A percentile compares a stretch with the other conserved stretches of the same genome.
Evolutionary conservation across 2,113 vertebrate genomes (phyloP).

Genomic region (Aleadryas rufinucha): DNA sequence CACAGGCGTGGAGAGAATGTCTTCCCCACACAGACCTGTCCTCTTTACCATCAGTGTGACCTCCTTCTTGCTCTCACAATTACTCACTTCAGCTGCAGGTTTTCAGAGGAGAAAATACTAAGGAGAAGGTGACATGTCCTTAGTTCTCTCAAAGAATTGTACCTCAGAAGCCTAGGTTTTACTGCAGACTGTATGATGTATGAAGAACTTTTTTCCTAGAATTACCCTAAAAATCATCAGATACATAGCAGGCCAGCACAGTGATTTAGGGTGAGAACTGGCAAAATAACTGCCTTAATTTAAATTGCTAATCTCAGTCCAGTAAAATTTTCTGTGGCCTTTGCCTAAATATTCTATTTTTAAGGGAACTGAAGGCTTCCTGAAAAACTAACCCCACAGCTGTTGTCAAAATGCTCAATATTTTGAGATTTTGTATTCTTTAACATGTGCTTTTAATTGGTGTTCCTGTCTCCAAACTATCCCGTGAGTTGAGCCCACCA

Average conservation of each 20-base stretch:
- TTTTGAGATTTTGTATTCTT: not conserved
- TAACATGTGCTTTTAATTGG: not conserved
- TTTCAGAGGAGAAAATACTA: not conserved
- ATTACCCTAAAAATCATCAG: not conserved
- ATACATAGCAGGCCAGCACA: not conserved
- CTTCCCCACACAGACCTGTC: not conserved
- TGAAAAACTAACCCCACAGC: not conserved
- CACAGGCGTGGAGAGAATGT: not conserved
- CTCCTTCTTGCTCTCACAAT: not conserved
- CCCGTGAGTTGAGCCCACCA: not conserved
- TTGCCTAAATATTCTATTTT: not conserved
- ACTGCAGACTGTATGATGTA: not conserved
- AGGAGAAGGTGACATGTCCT: not conserved
- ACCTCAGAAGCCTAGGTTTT: not conserved
- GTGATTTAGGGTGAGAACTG: not conserved
- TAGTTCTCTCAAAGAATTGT: not conserved
- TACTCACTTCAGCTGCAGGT: not conserved
- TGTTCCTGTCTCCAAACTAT: not conserved
- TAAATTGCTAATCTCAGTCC: not conserved
- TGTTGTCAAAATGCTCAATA: not conserved
- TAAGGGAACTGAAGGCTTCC: not conserved
- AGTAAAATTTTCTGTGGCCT: not conserved
- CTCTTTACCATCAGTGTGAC: not conserved
- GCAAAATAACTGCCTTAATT: not conserved
- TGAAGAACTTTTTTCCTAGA: not conserved